These are phyloP conservation scores for fruit fly (Drosophila melanogaster) DNA, from an alignment of 1,140 invertebrate genomes.

Conservation along the genomic window Release_6_plus_ISO1_MT NT_037436.4:19698501-19699000, in stretches of 20 bases:
- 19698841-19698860: constrained; percentile 23
- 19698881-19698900: too few relatives aligned
- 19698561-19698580: not conserved
- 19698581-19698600: not conserved
- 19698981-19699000: constrained; percentile 66
- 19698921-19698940: constrained; percentile 34
- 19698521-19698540: too few relatives aligned
- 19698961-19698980: constrained; percentile 58
- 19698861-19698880: too few relatives aligned
- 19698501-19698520: too few relatives aligned
- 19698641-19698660: not conserved
- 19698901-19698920: not conserved
- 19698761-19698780: constrained; percentile 73
- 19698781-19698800: constrained; percentile 74
- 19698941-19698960: constrained; percentile 41
- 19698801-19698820: constrained; percentile 62
- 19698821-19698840: constrained; percentile 32
- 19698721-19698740: constrained; percentile 78
- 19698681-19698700: constrained; percentile 60
- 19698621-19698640: not conserved
- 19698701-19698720: constrained; percentile 66
- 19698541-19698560: too few relatives aligned
- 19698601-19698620: not conserved
- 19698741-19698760: constrained; percentile 45
- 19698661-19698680: constrained; percentile 38